Evolutionary conservation across 1,140 invertebrate genomes (phyloP).

Genomic region (Myzus persicae): DNA sequence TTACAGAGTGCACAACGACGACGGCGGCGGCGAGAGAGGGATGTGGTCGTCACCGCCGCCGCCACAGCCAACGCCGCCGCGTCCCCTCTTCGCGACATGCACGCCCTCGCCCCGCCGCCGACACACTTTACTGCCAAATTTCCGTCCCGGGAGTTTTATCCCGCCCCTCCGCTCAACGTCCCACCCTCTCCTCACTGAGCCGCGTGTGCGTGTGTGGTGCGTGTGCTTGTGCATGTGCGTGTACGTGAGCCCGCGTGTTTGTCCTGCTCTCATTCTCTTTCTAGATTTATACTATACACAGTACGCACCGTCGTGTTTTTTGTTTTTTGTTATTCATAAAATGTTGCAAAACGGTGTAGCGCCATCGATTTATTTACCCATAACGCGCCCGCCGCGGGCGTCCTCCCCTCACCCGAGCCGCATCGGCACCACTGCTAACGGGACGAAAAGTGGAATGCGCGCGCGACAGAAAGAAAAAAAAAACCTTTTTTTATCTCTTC

Average conservation of each 20-base stretch:
- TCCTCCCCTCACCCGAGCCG: neutral
- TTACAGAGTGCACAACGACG: slow-evolving; percentile 24
- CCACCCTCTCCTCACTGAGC: neutral
- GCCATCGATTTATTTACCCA: slow-evolving; percentile 41
- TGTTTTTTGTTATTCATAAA: slow-evolving; percentile 42
- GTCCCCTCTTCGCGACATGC: neutral
- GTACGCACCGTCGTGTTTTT: slow-evolving; percentile 27
- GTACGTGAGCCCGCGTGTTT: neutral
- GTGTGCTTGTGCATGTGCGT: neutral
- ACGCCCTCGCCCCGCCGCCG: neutral
- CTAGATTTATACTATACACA: slow-evolving; percentile 21
- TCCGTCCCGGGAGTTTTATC: slow-evolving; percentile 46
- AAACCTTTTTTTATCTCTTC: neutral
- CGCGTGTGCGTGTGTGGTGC: neutral
- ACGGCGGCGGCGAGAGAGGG: neutral
- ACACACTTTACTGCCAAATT: slow-evolving; percentile 52
- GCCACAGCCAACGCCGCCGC: neutral
- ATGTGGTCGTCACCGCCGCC: slow-evolving; percentile 19
- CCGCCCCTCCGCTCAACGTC: neutral
- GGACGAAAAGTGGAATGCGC: neutral
- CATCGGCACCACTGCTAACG: neutral
- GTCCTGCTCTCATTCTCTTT: neutral
- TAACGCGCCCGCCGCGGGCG: neutral
- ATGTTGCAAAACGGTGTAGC: slow-evolving; percentile 37
- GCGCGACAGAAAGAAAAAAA: neutral